These are phyloP conservation scores for Erithacus rubecula DNA, from an alignment of 2,797 vertebrate species.

Conservation along the genomic window DNA sequence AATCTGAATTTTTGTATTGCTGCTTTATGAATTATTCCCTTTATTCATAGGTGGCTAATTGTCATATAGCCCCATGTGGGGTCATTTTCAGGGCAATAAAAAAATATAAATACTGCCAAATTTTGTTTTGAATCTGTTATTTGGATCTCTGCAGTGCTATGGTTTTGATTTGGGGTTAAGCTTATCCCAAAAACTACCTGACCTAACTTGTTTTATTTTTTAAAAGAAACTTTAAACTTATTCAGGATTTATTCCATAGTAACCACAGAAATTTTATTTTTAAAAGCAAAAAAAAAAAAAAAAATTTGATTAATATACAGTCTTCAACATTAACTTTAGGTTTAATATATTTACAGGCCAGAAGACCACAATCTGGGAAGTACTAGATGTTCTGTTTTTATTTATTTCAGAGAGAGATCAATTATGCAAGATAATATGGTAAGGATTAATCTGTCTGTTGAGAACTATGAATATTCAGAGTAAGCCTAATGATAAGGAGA, in stretches of 20 bases:
- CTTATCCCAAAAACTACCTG: not conserved
- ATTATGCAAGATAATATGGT: not conserved
- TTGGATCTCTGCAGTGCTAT: not conserved
- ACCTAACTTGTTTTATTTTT: not conserved
- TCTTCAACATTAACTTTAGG: not conserved
- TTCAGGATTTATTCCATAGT: not conserved
- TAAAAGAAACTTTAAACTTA: not conserved
- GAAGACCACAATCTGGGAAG: not conserved
- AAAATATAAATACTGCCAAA: not conserved
- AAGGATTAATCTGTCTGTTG: not conserved
- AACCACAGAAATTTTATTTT: not conserved
- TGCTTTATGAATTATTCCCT: not conserved
- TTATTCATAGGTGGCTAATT: not conserved
- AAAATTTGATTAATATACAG: not conserved
- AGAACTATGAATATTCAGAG: slow-evolving; percentile 24
- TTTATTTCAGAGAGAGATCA: not conserved
- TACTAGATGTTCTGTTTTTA: not conserved
- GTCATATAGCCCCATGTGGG: not conserved
- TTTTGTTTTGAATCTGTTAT: not conserved
- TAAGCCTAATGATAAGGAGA: slow-evolving; percentile 5
- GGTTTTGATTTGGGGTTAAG: not conserved
- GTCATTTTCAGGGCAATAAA: not conserved
- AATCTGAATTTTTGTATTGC: not conserved
- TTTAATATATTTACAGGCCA: not conserved
- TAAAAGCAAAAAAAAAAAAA: not conserved